Conservation (phyloP, 1,140 invertebrate genomes). For the Riptortus pedestris region DNA sequence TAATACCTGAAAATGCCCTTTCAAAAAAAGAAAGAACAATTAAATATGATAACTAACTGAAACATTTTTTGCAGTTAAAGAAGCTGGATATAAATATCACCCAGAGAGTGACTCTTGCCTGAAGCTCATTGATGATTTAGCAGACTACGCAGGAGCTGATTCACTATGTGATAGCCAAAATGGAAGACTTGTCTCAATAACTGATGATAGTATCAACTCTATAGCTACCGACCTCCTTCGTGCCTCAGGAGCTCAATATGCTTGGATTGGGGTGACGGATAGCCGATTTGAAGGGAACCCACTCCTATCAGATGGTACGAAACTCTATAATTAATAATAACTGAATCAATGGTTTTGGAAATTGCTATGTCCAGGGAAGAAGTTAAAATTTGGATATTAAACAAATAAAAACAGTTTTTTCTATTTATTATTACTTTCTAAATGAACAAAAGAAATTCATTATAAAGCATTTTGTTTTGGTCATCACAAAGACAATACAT, state of each 20-base stretch:
- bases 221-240: slow-evolving; percentile 19
- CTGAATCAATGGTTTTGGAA: background rate
- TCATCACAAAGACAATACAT: no score
- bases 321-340: background rate
- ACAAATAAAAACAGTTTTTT: background rate
- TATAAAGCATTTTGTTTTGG: no score
- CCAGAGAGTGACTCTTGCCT: slow-evolving; percentile 23
- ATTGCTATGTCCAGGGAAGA: no score
- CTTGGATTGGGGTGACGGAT: slow-evolving; percentile 26
- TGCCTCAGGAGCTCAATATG: slow-evolving; percentile 20
- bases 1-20: no score
- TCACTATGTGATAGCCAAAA: slow-evolving; percentile 1
- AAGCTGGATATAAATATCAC: slow-evolving; percentile 24
- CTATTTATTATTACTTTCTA: background rate
- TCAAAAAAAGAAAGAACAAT: no score
- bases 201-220: slow-evolving; percentile 21
- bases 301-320: slow-evolving; percentile 16
- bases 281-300: slow-evolving; percentile 23
- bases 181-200: slow-evolving; percentile 21
- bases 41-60: no score
- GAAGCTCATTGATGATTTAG: slow-evolving; percentile 20
- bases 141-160: slow-evolving; percentile 23
- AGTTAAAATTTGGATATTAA: background rate
- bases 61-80: slow-evolving; percentile 19
- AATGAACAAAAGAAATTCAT: no score